Conservation (phyloP, 2,888 invertebrate species). For the Portevinia maculata region DNA sequence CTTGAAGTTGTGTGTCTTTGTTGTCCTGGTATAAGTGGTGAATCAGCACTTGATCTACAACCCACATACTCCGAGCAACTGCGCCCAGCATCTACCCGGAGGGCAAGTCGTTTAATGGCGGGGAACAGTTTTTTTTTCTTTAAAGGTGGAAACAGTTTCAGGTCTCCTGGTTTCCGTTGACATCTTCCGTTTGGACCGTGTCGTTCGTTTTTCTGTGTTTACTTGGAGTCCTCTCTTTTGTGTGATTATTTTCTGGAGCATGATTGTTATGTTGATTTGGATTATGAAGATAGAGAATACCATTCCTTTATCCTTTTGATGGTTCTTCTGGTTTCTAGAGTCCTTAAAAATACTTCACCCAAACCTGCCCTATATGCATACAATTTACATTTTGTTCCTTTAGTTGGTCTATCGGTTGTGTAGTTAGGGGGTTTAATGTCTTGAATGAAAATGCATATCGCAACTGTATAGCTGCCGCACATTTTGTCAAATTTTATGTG, state of each 20-base stretch:
- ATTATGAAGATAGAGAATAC: slow-evolving; percentile 47
- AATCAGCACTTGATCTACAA: slow-evolving; percentile 70
- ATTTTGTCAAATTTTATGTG: background rate
- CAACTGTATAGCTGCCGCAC: background rate
- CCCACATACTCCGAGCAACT: slow-evolving; percentile 58
- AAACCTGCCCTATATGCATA: slow-evolving; percentile 55
- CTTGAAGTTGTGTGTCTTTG: slow-evolving; percentile 45
- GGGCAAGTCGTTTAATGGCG: slow-evolving; percentile 44
- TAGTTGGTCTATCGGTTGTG: slow-evolving; percentile 3
- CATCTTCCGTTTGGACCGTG: slow-evolving; percentile 10
- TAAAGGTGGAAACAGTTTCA: slow-evolving; percentile 55
- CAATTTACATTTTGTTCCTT: slow-evolving; percentile 33
- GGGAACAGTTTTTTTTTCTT: slow-evolving; percentile 12
- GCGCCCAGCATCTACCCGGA: slow-evolving; percentile 38
- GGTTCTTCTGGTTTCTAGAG: slow-evolving; percentile 39
- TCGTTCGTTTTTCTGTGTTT: slow-evolving; percentile 11
- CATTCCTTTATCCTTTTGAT: slow-evolving; percentile 16
- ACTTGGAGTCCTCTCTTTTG: slow-evolving; percentile 17
- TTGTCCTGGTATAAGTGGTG: slow-evolving; percentile 53
- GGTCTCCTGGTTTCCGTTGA: slow-evolving; percentile 23
- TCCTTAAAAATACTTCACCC: slow-evolving; percentile 37
- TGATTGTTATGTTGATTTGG: slow-evolving; percentile 64
- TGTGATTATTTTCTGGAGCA: slow-evolving; percentile 66
- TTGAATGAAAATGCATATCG: background rate
- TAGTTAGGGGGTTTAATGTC: background rate